These are phyloP conservation scores for Coptodon bakossiorum DNA, from an alignment of 2,113 vertebrate species.

Conservation along the genomic window DNA sequence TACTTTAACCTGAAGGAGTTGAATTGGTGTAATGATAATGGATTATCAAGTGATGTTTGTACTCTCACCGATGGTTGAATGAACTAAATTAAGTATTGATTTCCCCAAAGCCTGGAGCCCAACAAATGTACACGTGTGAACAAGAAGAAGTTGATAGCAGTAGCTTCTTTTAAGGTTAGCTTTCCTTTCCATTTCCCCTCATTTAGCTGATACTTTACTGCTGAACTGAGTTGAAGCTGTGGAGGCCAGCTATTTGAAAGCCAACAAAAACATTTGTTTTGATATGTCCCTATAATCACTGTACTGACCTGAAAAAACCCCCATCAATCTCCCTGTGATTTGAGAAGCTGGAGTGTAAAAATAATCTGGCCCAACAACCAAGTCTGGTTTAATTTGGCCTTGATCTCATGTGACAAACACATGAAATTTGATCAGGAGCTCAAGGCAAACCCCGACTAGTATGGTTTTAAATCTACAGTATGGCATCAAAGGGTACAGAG, in stretches of 20 bases:
- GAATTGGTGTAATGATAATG: not conserved
- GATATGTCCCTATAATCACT: conserved; percentile 8
- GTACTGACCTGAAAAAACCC: not conserved
- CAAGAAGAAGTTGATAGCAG: not conserved
- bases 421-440: not conserved
- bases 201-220: not conserved
- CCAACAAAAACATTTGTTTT: not conserved
- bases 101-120: not conserved
- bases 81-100: conserved; percentile 52
- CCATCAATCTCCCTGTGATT: not conserved
- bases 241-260: not conserved
- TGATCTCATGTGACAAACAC: not conserved
- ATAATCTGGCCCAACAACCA: not conserved
- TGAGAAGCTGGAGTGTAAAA: not conserved
- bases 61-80: not conserved
- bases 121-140: not conserved
- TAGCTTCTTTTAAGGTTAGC: not conserved
- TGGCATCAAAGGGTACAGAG: not conserved
- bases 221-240: not conserved
- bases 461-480: conserved; percentile 1
- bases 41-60: conserved; percentile 16
- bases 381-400: not conserved
- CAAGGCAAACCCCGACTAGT: conserved; percentile 20
- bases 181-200: not conserved
- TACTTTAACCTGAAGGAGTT: not conserved